Conservation (phyloP, 1,140 invertebrate genomes). For the Amyelois transitella region DNA sequence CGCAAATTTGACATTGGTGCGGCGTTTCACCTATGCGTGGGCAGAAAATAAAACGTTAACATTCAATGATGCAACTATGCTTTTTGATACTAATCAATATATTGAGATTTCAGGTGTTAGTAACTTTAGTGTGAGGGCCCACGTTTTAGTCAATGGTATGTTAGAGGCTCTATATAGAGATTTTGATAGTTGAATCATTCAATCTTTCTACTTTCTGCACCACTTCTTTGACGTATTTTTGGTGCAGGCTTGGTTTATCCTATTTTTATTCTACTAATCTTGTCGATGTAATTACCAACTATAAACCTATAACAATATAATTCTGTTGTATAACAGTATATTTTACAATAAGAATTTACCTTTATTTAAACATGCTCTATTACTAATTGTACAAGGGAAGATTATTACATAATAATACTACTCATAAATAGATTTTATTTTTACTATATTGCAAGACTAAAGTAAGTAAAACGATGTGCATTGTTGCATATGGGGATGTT, state of each 20-base stretch:
- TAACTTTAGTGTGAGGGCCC: conserved; percentile 6
- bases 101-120: conserved; percentile 13
- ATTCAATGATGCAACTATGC: conserved; percentile 73
- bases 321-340: no score
- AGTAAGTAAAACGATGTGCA: no score
- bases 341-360: no score
- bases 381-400: no score
- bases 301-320: no score
- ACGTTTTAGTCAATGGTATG: background rate
- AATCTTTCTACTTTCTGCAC: conserved; percentile 68
- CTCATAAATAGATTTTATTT: no score
- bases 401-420: no score
- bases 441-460: no score
- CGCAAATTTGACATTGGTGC: conserved; percentile 83
- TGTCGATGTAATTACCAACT: no score
- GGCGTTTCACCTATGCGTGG: conserved; percentile 79
- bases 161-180: conserved; percentile 9
- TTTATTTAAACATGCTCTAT: no score
- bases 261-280: no score
- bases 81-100: conserved; percentile 16
- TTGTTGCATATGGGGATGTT: no score
- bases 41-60: conserved; percentile 70
- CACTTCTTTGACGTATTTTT: conserved; percentile 35
- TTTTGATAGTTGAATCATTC: conserved; percentile 69
- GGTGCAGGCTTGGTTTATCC: conserved; percentile 64